phyloP scores from a whole-genome alignment of 2,797 vertebrate genomes.

The Argyrosomus regius region DNA sequence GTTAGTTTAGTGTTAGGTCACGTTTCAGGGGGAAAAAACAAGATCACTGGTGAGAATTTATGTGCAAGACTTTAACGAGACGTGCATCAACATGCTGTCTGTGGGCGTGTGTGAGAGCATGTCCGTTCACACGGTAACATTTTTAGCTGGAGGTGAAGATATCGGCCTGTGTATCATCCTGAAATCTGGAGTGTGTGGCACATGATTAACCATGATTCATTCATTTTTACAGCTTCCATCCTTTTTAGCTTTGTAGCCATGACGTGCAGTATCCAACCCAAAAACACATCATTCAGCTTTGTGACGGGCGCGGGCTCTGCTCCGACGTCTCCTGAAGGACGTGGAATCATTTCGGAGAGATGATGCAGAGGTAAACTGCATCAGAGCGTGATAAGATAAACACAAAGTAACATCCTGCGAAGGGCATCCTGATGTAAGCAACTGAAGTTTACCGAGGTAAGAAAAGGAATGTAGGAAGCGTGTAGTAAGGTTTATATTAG shows the following conservation, averaged over 20 bases:
- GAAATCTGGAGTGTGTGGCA: not conserved
- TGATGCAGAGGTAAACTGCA: not conserved
- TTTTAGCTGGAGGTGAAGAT: constrained; percentile 19
- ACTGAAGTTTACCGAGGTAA: not conserved
- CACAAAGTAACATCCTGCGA: not conserved
- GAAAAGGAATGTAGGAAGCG: not conserved
- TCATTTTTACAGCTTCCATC: not conserved
- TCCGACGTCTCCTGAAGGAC: not conserved
- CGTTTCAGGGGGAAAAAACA: constrained; percentile 22
- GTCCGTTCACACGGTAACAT: constrained; percentile 53
- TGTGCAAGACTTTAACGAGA: constrained; percentile 52
- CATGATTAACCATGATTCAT: not conserved
- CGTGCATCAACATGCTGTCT: constrained; percentile 73
- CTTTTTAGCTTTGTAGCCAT: not conserved
- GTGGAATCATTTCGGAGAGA: constrained; percentile 12
- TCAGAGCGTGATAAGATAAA: not conserved
- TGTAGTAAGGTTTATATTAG: not conserved
- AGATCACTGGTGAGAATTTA: constrained; percentile 74
- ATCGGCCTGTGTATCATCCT: constrained; percentile 14
- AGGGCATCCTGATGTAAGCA: too few relatives aligned
- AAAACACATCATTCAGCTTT: not conserved
- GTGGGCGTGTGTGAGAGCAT: constrained; percentile 64
- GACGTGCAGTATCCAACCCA: not conserved
- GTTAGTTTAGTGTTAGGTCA: constrained; percentile 60
- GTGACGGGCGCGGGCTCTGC: not conserved